Evolutionary conservation across 2,888 invertebrate genomes (phyloP).

Genomic region (Julus scanicus): DNA sequence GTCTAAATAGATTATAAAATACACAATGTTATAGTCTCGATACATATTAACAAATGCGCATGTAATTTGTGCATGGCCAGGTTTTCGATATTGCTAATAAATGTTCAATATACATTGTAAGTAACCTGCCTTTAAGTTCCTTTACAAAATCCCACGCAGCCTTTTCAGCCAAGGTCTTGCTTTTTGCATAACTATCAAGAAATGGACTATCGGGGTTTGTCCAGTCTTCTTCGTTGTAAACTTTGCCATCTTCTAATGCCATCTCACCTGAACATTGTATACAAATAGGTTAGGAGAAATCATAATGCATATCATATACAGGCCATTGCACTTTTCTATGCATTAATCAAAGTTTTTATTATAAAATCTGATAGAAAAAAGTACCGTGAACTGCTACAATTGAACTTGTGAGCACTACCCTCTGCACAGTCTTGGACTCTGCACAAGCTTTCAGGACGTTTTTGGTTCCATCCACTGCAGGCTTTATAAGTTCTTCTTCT

Average conservation of each 20-base stretch:
- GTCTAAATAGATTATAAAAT: conserved; percentile 54
- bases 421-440: conserved; percentile 66
- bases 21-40: too few species aligned
- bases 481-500: conserved; percentile 67
- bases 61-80: too few species aligned
- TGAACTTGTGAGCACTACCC: conserved; percentile 70
- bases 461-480: conserved; percentile 69
- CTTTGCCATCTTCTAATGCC: conserved; percentile 63
- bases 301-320: neutral
- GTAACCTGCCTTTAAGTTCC: conserved; percentile 65
- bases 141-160: conserved; percentile 71
- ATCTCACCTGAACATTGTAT: conserved; percentile 61
- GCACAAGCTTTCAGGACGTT: conserved; percentile 68
- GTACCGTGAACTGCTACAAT: conserved; percentile 67
- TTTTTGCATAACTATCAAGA: conserved; percentile 66
- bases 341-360: neutral
- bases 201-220: conserved; percentile 63
- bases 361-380: neutral
- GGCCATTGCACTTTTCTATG: neutral
- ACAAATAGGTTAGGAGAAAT: neutral
- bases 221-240: conserved; percentile 67
- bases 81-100: neutral
- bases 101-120: neutral
- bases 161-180: conserved; percentile 70
- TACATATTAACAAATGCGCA: too few species aligned